Evolutionary conservation across 2,113 vertebrate genomes (phyloP).

Genomic region (Spea multiplicata): DNA sequence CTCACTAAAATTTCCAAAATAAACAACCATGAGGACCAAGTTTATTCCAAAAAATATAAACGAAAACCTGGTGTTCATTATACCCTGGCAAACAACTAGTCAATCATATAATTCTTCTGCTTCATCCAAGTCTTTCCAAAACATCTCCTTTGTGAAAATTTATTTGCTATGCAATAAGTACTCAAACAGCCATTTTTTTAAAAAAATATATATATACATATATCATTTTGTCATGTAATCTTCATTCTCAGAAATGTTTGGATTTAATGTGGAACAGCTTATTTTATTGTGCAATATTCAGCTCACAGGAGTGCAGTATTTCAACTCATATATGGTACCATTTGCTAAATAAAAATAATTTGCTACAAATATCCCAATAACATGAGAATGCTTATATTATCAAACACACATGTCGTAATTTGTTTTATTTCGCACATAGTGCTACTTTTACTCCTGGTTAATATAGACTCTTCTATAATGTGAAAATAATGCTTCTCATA

Average conservation of each 20-base stretch:
- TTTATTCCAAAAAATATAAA: conserved; percentile 29
- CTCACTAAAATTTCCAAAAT: conserved; percentile 27
- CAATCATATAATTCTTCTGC: conserved; percentile 43
- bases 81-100: conserved; percentile 32
- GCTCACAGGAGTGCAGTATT: conserved; percentile 28
- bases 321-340: conserved; percentile 18
- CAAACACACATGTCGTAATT: conserved; percentile 13
- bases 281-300: conserved; percentile 12
- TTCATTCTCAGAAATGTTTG: conserved; percentile 39
- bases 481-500: too few species aligned
- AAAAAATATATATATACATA: conserved; percentile 38
- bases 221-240: conserved; percentile 37
- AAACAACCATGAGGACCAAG: conserved; percentile 27
- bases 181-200: conserved; percentile 17
- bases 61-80: conserved; percentile 42
- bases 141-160: conserved; percentile 31
- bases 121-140: conserved; percentile 31
- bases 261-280: conserved; percentile 40
- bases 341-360: conserved; percentile 37
- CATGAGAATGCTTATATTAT: conserved; percentile 33
- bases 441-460: too few species aligned
- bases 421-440: background rate
- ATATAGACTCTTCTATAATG: too few species aligned
- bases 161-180: conserved; percentile 42
- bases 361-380: conserved; percentile 28